Base-by-base conservation (phyloP, 2,113 vertebrate species). In the Scalopus aquaticus region DNA sequence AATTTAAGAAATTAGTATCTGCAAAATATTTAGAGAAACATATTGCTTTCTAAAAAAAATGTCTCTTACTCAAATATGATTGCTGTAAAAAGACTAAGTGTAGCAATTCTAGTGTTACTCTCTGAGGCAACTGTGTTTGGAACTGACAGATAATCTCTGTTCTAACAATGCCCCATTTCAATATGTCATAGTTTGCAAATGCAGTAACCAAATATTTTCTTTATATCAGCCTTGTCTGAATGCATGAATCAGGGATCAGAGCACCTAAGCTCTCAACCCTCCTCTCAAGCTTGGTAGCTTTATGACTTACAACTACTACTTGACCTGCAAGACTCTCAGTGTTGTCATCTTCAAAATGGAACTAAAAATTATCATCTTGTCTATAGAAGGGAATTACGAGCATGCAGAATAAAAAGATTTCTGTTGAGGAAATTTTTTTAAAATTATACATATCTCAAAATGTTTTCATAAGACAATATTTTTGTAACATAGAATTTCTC, bases 11-110 rank as follows among this genome's bases (percentile, higher is more conserved):
- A 72, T 58, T 51, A 91, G 44, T 93, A 91, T 44, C 77, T 88
- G 28, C 26, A 91, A n/a, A 88, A 88, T 92, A 80, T 95, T 92
- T 95, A 95, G 37, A 90, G 91, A 95, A 95, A 92, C 42, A 88
- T 82, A 95, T 84, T 92, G 42, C 28, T 39, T 90, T 88, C 65
- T 95, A 95, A 86, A 60, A 84, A 88, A 73, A 90, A n/a, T n/a
- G 37, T 94, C 65, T 82, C 73, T 92, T 80, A 92, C 42, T 94
- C 85, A 94, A 73, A 85, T 95, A 74, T 72, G 64, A 96, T 49
- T 74, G 37, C 67, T 95, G 49, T 65, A 42, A 93, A 96, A 94
- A 93, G 87, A 87, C 72, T 80, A 95, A 94, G 37, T 37, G 46
- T 64, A 94, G 60, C 44, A 91, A 85, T 80, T 49, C 62, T 73